These are phyloP conservation scores for Paraplagusia blochii DNA, from an alignment of 2,113 vertebrate genomes.

Conservation along the genomic window DNA sequence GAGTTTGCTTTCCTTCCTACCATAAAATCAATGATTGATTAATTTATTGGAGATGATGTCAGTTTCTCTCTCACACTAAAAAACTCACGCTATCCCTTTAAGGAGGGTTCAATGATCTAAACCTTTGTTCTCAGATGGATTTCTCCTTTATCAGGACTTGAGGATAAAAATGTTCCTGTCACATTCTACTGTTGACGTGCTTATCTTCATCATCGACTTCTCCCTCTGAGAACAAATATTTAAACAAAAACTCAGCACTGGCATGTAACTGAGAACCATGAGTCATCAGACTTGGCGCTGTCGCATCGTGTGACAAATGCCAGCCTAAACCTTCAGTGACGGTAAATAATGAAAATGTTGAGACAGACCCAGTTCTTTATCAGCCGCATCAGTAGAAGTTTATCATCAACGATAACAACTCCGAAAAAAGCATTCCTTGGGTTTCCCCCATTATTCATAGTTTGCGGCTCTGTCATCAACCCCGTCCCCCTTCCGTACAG, in stretches of 20 bases:
- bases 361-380: constrained; percentile 18
- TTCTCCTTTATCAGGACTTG: not conserved
- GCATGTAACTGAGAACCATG: constrained; percentile 13
- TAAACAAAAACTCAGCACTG: constrained; percentile 30
- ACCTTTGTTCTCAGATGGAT: no score
- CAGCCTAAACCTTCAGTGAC: constrained; percentile 36
- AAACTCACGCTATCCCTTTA: no score
- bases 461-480: constrained; percentile 61
- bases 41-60: no score
- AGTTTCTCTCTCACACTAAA: no score
- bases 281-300: constrained; percentile 42
- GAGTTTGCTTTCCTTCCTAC: no score
- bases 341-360: constrained; percentile 42
- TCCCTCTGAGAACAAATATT: constrained; percentile 9
- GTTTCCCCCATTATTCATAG: constrained; percentile 2
- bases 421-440: not conserved
- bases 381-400: constrained; percentile 11
- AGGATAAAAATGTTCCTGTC: not conserved
- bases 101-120: no score
- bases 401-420: not conserved
- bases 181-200: constrained; percentile 5
- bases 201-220: constrained; percentile 5
- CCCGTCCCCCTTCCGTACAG: constrained; percentile 58
- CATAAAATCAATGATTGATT: no score
- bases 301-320: constrained; percentile 33